Evolutionary conservation across 2,113 vertebrate species (phyloP), one percentile per base, ranked within the genome.

Genomic region (Oncorhynchus keta): DNA sequence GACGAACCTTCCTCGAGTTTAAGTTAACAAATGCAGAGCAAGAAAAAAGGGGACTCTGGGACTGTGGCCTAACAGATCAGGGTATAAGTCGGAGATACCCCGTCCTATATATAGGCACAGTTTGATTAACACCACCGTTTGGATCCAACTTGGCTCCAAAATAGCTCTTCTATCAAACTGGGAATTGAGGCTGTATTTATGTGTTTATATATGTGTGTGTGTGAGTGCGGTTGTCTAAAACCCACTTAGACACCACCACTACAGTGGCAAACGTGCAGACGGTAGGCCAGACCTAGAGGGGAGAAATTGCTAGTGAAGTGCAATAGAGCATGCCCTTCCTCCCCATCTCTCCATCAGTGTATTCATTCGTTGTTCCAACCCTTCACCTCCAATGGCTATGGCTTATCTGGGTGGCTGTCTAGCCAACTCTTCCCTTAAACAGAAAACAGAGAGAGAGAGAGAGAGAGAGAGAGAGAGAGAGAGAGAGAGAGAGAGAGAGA

Each of bases 321-420:
- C 16, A 24, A 62, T n/a, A 16, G 59, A 62, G n/a, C n/a, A 57
- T 62, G 18, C 26, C 35, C 39, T 45, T 59, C 70, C 20, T 49
- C 39, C 39, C 39, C 39, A 45, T 45, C 39, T 45, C 45, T 68
- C 48, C 9, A 76, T 72, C 35, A 48, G 22, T 71, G 30, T 65
- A 28, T 45, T 66, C 48, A 75, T 71, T 72, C 62, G 78, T 87
- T 76, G 20, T 79, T 80, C 83, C 81, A 64, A 84, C 85, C 87
- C 12, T 76, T 82, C 83, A 80, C 67, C 85, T 83, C 86, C 82
- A 87, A 92, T n/a, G n/a, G n/a, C n/a, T 69, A 83, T 85, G 88
- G 86, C 83, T 64, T 83, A 16, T 77, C 87, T 89, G 89, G 28
- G 78, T 84, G 85, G 84, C 89, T 91, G 90, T 89, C 87, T 86